Evolutionary conservation across 2,797 vertebrate species (phyloP).

Genomic region (Cynodonichthys magdalenae): DNA sequence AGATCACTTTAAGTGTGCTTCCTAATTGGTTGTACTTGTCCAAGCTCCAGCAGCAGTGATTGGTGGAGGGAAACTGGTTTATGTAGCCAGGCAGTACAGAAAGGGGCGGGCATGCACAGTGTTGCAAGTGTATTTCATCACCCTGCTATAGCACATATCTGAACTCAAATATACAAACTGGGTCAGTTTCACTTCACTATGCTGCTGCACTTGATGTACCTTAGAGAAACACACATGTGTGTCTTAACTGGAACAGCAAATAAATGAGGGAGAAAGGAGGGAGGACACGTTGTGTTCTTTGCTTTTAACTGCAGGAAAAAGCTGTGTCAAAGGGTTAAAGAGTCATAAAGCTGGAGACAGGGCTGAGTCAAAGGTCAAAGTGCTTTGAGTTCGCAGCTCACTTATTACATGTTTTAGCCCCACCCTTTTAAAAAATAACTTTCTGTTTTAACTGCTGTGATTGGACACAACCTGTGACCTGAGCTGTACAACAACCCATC

Average conservation of each 20-base stretch:
- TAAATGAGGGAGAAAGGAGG: not conserved
- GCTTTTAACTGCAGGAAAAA: slow-evolving; percentile 30
- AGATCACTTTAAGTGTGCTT: slow-evolving; percentile 19
- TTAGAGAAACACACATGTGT: slow-evolving; percentile 5
- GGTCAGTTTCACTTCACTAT: slow-evolving; percentile 39
- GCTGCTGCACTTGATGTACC: slow-evolving; percentile 15
- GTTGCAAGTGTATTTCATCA: slow-evolving; percentile 78
- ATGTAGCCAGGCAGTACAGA: slow-evolving; percentile 71
- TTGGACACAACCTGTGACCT: slow-evolving; percentile 60
- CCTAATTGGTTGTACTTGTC: slow-evolving; percentile 51
- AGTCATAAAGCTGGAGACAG: slow-evolving; percentile 36
- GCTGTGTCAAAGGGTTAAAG: slow-evolving; percentile 39
- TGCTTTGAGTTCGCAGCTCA: slow-evolving; percentile 31
- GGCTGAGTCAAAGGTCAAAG: slow-evolving; percentile 57
- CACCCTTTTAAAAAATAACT: slow-evolving; percentile 9
- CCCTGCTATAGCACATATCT: slow-evolving; percentile 66
- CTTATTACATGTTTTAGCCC: slow-evolving; percentile 31
- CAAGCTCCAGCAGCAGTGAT: slow-evolving; percentile 41
- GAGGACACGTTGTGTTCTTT: slow-evolving; percentile 18
- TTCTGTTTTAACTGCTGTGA: slow-evolving; percentile 29
- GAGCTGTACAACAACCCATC: slow-evolving; percentile 50
- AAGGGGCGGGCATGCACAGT: slow-evolving; percentile 56
- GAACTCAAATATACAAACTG: slow-evolving; percentile 48
- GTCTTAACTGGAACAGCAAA: slow-evolving; percentile 3
- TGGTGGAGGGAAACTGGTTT: slow-evolving; percentile 56